Evolutionary conservation across 2,888 invertebrate species (phyloP), one percentile per base, ranked within the genome.

Genomic region (Cheilosia pagana): DNA sequence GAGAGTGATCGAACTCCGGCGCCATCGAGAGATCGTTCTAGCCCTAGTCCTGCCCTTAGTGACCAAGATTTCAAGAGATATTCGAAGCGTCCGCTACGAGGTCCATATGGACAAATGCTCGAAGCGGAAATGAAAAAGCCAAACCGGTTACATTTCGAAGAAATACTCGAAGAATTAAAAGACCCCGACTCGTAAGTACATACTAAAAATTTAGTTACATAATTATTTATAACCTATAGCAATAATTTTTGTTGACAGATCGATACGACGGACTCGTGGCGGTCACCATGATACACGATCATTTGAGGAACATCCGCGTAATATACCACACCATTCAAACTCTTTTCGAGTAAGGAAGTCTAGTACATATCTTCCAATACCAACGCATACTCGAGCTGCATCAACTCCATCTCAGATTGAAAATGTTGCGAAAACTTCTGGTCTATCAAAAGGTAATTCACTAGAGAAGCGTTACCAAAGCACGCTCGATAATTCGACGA

Each of bases 91-190:
- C 95, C 96, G 0, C 91, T 96, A 7, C 93, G 96, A 16, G 96
- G 96, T 1, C 96, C 96, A 0, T 96, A 96, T 88, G 95, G 95
- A 0, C 95, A 96, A 90, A 96, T 96, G 96, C 91, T 96, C 28
- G 96, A 96, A 89, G 95, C 95, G 0, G 96, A 96, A 92, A 95
- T 96, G 95, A 95, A 95, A 81, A 95, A 95, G 89, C 95, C 95
- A 0, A 94, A 92, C 48, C 94, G 93, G 88, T 90, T 92, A 87
- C 92, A 93, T 81, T 93, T 93, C 79, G 93, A 93, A 81, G 94
- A 93, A 87, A 94, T 95, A 53, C 91, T 94, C 2, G 92, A 92
- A 70, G 92, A 91, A 39, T 77, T 92, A 21, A 90, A 91, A 10
- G 90, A 91, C 43, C 87, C 89, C 0, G 91, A 92, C 39, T 82